phyloP scores from a whole-genome alignment of 2,888 invertebrate species.

The Aphrophora alni region DNA sequence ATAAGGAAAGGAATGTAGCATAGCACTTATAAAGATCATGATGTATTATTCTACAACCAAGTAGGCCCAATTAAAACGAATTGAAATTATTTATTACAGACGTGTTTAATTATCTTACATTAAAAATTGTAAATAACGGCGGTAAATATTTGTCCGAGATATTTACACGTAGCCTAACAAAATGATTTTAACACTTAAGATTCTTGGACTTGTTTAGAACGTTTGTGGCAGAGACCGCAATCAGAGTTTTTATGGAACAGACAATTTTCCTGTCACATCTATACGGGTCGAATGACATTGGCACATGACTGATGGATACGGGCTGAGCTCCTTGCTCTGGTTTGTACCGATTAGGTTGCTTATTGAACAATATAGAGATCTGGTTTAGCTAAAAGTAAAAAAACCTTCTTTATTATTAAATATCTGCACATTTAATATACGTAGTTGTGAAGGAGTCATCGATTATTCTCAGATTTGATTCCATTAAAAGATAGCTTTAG shows the following conservation, averaged over 20 bases:
- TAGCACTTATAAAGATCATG: too few relatives aligned
- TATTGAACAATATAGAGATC: too few relatives aligned
- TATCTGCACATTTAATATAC: background rate
- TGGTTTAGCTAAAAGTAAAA: too few relatives aligned
- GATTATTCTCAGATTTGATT: too few relatives aligned
- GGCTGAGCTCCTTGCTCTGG: background rate
- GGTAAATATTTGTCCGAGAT: too few relatives aligned
- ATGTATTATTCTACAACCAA: too few relatives aligned
- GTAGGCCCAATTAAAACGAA: background rate
- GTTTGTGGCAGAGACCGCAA: background rate
- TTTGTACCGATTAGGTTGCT: too few relatives aligned
- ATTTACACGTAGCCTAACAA: background rate
- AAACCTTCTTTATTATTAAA: background rate
- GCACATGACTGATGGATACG: slow-evolving; percentile 2
- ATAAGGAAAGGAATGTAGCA: too few relatives aligned
- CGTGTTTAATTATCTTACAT: background rate
- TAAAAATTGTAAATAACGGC: background rate
- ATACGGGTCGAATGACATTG: background rate
- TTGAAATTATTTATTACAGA: background rate
- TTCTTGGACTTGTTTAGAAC: background rate
- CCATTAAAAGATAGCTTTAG: too few relatives aligned
- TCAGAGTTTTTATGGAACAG: background rate
- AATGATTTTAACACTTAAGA: background rate
- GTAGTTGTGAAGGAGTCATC: too few relatives aligned
- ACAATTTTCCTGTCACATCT: background rate